Base-by-base conservation (phyloP, 2,888 invertebrate genomes). In the Polydrusus cervinus region DNA sequence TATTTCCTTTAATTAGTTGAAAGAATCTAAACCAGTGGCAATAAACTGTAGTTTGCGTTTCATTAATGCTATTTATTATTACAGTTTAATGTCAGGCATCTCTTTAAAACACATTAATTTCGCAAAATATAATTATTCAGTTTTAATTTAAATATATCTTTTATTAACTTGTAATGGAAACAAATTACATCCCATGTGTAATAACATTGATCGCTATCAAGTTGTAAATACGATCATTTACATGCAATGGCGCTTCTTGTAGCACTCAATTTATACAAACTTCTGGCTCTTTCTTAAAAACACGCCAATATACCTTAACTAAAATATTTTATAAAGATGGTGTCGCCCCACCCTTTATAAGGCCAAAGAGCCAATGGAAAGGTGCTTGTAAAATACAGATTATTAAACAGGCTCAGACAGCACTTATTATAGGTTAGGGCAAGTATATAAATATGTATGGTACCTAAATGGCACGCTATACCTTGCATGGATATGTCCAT, bases 361-460 rank as follows among this genome's bases (percentile, higher is more conserved):
- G 38, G 14, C 53, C 43, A 45, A 74, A 62, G 79, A 77, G 75
- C 87, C 87, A 86, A 87, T 86, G 81, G 81, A 83, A 83, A 82
- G 79, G 74, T 78, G 78, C 81, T 79, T 83, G 81, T 82, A 84
- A 84, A 81, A 82, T 82, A 82, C 82, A 84, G 85, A 86, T 86
- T 86, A 86, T 86, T 85, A 84, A 82, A 82, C 83, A 80, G 83
- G 81, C 83, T 83, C 84, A 85, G 86, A 85, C 85, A 84, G 84
- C 84, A 82, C 81, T 87, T 87, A 87, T 87, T 87, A 87, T 85
- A 86, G 87, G 87, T 86, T 87, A 84, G 86, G 83, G 84, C 85
- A 83, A 84, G 84, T 85, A 84, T 86, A 87, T 87, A 86, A 87
- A 87, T 87, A 87, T 87, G 87, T 87, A 87, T 87, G 87, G 86